Evolutionary conservation across 2,797 vertebrate species (phyloP), one percentile per base, ranked within the genome.

Genomic region (Selene dorsalis): DNA sequence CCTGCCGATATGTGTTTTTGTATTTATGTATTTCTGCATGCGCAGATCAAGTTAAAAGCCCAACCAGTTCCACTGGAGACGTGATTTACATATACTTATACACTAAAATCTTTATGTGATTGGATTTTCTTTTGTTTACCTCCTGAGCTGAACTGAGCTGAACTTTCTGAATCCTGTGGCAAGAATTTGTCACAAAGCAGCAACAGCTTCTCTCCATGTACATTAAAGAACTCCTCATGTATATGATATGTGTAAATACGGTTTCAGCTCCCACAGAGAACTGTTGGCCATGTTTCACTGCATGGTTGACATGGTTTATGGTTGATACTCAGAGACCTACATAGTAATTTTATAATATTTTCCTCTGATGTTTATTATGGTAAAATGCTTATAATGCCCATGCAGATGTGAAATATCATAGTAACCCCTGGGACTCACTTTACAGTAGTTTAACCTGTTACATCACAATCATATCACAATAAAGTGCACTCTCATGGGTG

Each of bases 1-100:
- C 57, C 58, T 60, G 64, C n/a, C 22, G 6, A 35, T 50, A 32
- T 39, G 48, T 87, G 75, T 86, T 73, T 75, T 57, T 53, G 4
- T 71, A 43, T 79, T 39, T 39, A 1, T 12, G 52, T 50, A 48
- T 75, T 75, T 82, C 38, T 79, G 73, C 43, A 26, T 60, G 73
- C 43, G 73, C 45, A 61, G 32, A 79, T 63, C 35, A 17, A 62
- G 75, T 32, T 30, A 32, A 32, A 32, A n/a, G n/a, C n/a, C n/a
- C n/a, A n/a, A n/a, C n/a, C n/a, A n/a, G n/a, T n/a, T n/a, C n/a
- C n/a, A n/a, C n/a, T n/a, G n/a, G n/a, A n/a, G 38, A 38, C 28
- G 20, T 30, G 4, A 38, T 73, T 66, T 43, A 43, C 41, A 43
- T 32, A 32, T 32, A 30, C 30, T 13, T 2, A 14, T 41, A 14